Percentiles rank a stretch among this genome's conserved stretches.
Conservation (phyloP, 2,113 vertebrate genomes). For the Panthera uncia region DNA sequence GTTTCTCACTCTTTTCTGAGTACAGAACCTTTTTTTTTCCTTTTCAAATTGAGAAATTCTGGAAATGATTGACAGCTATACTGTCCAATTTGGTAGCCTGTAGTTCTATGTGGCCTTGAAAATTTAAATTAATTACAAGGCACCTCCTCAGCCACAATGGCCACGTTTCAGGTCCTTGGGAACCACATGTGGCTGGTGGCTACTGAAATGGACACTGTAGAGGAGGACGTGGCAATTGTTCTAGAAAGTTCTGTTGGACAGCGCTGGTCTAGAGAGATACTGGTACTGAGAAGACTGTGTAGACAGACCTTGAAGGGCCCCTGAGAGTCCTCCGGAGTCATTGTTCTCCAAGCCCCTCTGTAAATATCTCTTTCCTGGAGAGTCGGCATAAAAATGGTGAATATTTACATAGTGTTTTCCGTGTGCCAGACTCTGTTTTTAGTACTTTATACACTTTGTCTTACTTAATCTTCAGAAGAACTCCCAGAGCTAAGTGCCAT, state of each 20-base stretch:
- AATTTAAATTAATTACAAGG: neutral
- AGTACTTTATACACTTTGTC: neutral
- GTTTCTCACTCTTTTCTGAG: too few species aligned
- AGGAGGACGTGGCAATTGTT: neutral
- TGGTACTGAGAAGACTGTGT: neutral
- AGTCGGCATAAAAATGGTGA: rapidly evolving
- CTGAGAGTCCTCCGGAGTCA: rapidly evolving
- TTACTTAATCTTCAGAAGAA: neutral
- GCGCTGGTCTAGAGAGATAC: neutral
- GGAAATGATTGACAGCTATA: neutral
- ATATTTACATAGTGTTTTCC: rapidly evolving
- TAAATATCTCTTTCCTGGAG: neutral
- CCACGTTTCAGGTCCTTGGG: neutral
- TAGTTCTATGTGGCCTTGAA: neutral
- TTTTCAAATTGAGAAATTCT: neutral
- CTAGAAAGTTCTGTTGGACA: neutral
- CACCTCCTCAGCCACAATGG: too few species aligned
- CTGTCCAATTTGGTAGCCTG: rapidly evolving
- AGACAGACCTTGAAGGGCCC: neutral
- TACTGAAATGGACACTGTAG: neutral
- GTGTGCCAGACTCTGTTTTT: rapidly evolving
- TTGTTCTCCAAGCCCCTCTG: neutral
- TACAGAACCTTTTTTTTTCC: neutral
- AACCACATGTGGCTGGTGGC: too few species aligned
- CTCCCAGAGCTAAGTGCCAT: too few species aligned